Evolutionary conservation across 2,888 invertebrate genomes (phyloP), one percentile per base, ranked within the genome.

Genomic region (Netelia inedita): DNA sequence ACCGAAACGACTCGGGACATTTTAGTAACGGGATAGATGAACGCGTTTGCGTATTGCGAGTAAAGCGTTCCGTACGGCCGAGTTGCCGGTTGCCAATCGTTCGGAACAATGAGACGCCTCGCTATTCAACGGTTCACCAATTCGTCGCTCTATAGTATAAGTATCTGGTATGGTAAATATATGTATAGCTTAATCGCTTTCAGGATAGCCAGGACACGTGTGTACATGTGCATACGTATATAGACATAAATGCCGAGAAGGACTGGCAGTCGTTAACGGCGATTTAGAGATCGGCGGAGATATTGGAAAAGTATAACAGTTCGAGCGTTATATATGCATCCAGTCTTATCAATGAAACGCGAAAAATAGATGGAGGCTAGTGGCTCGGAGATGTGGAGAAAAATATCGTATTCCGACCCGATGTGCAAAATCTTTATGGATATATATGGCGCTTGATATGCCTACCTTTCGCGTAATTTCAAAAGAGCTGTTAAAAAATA

Each of bases 71-170:
- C 14, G 16, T 19, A 53, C 19, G 63, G 21, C 63, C 21, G 41
- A 63, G 50, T 41, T 41, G 11, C 19, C 69, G 61, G 21, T 72
- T 43, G 23, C 16, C 55, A 23, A 79, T 65, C 71, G 71, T 65
- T 35, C 63, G 28, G n/a, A 63, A 71, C 71, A 79, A 79, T 55
- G 53, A 75, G 55, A 11, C 50, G 16, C 14, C 65, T n/a, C 16
- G 14, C 41, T 11, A 72, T 16, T n/a, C n/a, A 71, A 53, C 71
- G 11, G 28, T 63, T 63, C 23, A 14, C 11, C 59, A 23, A 11
- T 59, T 10, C 10, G 14, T 63, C 63, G 21, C 14, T 63, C 35
- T 35, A n/a, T n/a, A n/a, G n/a, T n/a, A n/a, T n/a, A n/a, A n/a
- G n/a, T n/a, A n/a, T 23, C 35, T 1, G n/a, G 1, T 1, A 63